phyloP scores from a whole-genome alignment of 2,888 invertebrate genomes.

The Hydriomena furcata region DNA sequence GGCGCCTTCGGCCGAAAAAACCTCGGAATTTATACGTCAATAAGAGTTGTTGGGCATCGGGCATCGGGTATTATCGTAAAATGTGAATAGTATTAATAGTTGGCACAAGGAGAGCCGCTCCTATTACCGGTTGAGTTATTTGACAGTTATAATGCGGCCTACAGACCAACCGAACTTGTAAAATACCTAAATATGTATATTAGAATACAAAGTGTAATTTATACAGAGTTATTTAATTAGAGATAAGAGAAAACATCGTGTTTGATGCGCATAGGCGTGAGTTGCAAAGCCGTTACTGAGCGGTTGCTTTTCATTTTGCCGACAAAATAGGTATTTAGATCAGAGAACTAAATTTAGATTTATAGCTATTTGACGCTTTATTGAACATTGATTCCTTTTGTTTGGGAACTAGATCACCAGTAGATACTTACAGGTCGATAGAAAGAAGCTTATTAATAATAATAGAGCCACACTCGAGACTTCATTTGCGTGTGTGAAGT shows the following conservation, averaged over 20 bases:
- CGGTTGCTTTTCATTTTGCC: too few species aligned
- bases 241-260: conserved; percentile 15
- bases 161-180: conserved; percentile 17
- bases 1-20: conserved; percentile 75
- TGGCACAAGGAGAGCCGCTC: conserved; percentile 75
- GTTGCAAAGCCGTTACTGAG: not conserved
- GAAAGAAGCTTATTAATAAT: too few species aligned
- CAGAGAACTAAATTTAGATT: too few species aligned
- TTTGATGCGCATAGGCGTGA: conserved; percentile 4
- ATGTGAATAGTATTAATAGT: conserved; percentile 78
- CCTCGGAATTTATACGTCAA: conserved; percentile 76
- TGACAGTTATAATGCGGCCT: conserved; percentile 63
- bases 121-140: conserved; percentile 77
- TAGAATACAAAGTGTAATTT: conserved; percentile 24
- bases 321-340: too few species aligned
- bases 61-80: conserved; percentile 77
- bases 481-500: too few species aligned
- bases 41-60: conserved; percentile 73
- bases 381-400: too few species aligned
- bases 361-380: too few species aligned
- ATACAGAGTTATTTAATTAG: conserved; percentile 27
- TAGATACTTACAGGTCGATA: too few species aligned
- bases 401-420: too few species aligned
- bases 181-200: conserved; percentile 36
- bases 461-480: too few species aligned